phyloP scores from a whole-genome alignment of 1,140 invertebrate species.

The Neomicropteryx cornuta region DNA sequence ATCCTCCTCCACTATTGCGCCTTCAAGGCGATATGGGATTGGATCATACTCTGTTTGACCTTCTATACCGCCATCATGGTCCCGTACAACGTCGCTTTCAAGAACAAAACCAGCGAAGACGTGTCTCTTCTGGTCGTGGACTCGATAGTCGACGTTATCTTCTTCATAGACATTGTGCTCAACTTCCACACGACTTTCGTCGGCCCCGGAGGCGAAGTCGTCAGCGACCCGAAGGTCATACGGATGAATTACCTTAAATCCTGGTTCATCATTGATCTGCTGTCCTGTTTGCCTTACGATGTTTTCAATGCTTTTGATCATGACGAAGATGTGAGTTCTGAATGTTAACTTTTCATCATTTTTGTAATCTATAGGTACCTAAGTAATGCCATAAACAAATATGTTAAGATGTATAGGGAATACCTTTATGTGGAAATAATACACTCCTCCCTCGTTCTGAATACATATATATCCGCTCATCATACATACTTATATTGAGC shows the following conservation, averaged over 20 bases:
- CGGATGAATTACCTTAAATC: conserved; percentile 98
- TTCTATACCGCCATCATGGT: conserved; percentile 99
- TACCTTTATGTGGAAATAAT: too few relatives aligned
- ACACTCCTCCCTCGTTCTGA: too few relatives aligned
- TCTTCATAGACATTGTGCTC: conserved; percentile 99
- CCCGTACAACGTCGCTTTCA: conserved; percentile 99
- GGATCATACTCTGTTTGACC: conserved; percentile 98
- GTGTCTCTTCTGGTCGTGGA: conserved; percentile 93
- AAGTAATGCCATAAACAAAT: too few relatives aligned
- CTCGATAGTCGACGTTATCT: conserved; percentile 99
- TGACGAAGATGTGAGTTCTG: conserved; percentile 85
- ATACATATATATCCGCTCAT: too few relatives aligned
- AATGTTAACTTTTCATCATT: background rate
- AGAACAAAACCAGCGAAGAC: conserved; percentile 98
- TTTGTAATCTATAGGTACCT: too few relatives aligned
- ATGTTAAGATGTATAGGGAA: too few relatives aligned
- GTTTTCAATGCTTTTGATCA: conserved; percentile 99
- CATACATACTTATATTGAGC: too few relatives aligned
- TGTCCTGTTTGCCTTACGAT: conserved; percentile 98
- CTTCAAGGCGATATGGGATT: conserved; percentile 99
- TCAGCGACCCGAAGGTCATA: conserved; percentile 95
- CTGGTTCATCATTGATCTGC: conserved; percentile 98
- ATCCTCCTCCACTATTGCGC: conserved; percentile 97
- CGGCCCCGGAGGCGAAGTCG: conserved; percentile 94
- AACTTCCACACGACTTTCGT: conserved; percentile 99